These are phyloP conservation scores for Tringa solitaria DNA, from an alignment of 2,113 vertebrate species.

Conservation along the genomic window DNA sequence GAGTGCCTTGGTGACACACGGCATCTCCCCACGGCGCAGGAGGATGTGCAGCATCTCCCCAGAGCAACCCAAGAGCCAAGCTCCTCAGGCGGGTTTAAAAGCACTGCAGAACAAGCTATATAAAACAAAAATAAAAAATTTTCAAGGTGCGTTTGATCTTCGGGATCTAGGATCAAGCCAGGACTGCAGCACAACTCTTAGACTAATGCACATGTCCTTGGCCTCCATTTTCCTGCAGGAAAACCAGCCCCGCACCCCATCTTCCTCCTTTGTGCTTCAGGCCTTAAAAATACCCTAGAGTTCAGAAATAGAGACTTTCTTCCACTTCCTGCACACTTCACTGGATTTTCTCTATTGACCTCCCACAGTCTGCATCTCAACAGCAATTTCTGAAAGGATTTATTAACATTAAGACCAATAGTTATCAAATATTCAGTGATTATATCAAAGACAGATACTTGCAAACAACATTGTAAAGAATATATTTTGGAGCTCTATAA, in stretches of 20 bases:
- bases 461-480: background rate
- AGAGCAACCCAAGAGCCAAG: too few species aligned
- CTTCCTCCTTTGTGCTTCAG: background rate
- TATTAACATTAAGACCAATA: background rate
- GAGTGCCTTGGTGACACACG: background rate
- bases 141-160: background rate
- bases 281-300: rapidly evolving
- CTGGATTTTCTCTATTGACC: background rate
- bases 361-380: background rate
- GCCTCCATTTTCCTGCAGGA: background rate
- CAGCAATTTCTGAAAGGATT: background rate
- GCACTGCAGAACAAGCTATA: background rate
- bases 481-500: background rate
- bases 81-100: too few species aligned
- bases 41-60: too few species aligned
- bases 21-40: too few species aligned
- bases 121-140: background rate
- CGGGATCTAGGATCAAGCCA: background rate
- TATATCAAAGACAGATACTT: background rate
- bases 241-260: background rate
- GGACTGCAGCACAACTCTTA: background rate
- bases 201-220: background rate
- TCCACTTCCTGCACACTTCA: background rate
- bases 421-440: conserved; percentile 9
- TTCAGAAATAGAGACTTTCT: background rate